Evolutionary conservation across 2,113 vertebrate species (phyloP), one percentile per base, ranked within the genome.

Genomic region (Cheilinus undulatus): DNA sequence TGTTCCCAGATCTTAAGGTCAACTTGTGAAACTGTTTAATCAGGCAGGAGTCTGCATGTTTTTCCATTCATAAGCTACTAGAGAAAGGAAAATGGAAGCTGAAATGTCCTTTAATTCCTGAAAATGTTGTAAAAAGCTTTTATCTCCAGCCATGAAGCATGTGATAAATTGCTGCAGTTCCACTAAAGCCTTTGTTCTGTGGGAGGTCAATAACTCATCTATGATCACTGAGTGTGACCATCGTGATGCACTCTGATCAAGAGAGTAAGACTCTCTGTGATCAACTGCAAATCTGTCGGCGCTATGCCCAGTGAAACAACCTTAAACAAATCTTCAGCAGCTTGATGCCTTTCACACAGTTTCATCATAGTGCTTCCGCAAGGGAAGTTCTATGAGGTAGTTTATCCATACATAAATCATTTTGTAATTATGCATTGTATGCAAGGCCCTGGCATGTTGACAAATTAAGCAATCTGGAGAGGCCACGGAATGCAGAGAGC

Each of bases 201-300:
- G 34, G 78, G 78, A 87, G 92, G 87, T 90, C 89, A 93, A 91
- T 90, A 91, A 91, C 86, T 93, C 88, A 93, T 93, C 89, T 88
- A 73, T 84, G 89, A 88, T 86, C 90, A 87, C 74, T 13, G 66
- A 86, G 85, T 88, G 90, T 88, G 88, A 89, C 90, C 82, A 80
- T 78, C 23, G 66, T 74, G 78, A 84, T 54, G 69, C 84, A 83
- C 80, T 84, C 77, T 82, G 89, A 91, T 92, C 91, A 89, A 86
- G 68, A 88, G 79, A 82, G 71, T 80, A 53, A 50, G 81, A 80
- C 78, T 77, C 73, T 76, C 59, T 14, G 72, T 85, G 82, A 89
- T 88, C 84, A 85, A 84, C 86, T 78, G 72, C 77, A 79, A 77
- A 86, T 89, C 80, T 79, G 85, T 88, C 85, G 86, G 49, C 28